Evolutionary conservation across 2,888 invertebrate genomes (phyloP).

Genomic region (Erebia aethiops): DNA sequence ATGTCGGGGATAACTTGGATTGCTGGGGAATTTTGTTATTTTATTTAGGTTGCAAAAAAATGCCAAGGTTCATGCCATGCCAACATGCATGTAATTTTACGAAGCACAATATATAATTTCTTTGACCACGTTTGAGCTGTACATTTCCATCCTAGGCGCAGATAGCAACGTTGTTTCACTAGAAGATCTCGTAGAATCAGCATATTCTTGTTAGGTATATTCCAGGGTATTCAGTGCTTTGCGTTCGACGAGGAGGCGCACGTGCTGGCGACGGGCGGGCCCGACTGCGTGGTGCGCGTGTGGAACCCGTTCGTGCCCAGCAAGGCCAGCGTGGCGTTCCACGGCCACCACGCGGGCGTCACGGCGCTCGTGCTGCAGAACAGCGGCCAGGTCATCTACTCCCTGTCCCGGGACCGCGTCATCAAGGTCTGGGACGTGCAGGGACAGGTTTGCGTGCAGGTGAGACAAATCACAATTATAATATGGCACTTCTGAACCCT

Average conservation of each 20-base stretch:
- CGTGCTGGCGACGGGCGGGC: conserved; percentile 87
- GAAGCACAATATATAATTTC: no score
- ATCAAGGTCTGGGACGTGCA: conserved; percentile 91
- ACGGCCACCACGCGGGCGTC: conserved; percentile 88
- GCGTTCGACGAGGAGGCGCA: conserved; percentile 83
- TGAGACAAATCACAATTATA: conserved; percentile 43
- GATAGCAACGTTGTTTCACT: no score
- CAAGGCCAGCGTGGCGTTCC: conserved; percentile 84
- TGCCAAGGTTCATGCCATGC: no score
- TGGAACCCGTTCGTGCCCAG: conserved; percentile 92
- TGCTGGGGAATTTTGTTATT: no score
- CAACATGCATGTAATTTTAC: no score
- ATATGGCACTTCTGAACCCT: no score
- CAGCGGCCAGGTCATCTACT: conserved; percentile 85
- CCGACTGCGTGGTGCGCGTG: conserved; percentile 88
- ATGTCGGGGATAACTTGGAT: no score
- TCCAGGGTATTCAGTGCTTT: conserved; percentile 85
- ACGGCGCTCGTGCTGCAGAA: conserved; percentile 86
- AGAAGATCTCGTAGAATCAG: not conserved
- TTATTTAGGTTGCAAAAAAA: no score
- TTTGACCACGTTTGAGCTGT: not conserved
- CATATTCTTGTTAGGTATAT: not conserved
- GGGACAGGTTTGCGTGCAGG: conserved; percentile 86
- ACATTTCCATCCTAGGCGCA: no score
- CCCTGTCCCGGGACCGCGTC: conserved; percentile 86